Percentiles rank a stretch among this genome's conserved stretches.
Conservation (phyloP, 30 jellyfish, hydroid and myxozoan species). For the Nemopilema nomurai region DNA sequence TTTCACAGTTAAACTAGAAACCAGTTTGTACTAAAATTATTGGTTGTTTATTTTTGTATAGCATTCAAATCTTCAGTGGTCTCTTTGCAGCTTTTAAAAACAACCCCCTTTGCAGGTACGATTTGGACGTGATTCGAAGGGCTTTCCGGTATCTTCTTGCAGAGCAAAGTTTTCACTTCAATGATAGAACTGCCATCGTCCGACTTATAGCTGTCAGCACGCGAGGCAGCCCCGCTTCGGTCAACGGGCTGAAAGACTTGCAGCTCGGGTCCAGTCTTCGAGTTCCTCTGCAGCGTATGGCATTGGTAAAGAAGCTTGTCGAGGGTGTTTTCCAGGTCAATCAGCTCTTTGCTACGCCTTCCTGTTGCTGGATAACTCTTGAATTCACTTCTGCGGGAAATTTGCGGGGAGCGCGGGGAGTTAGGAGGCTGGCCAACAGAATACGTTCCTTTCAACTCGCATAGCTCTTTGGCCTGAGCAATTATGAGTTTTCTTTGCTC, state of each 20-base stretch:
- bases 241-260: constrained; percentile 66
- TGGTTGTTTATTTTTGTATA: constrained; percentile 15
- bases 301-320: constrained; percentile 86
- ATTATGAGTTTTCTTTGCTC: constrained; percentile 75
- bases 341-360: constrained; percentile 84
- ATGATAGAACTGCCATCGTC: constrained; percentile 42
- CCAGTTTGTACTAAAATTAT: too few relatives aligned
- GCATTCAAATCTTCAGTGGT: constrained; percentile 63
- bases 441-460: constrained; percentile 6
- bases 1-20: background rate
- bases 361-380: constrained; percentile 60
- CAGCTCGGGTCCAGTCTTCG: constrained; percentile 48
- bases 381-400: constrained; percentile 51
- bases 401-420: constrained; percentile 37
- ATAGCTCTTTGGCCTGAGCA: constrained; percentile 58
- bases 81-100: constrained; percentile 62
- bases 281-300: constrained; percentile 69
- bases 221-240: constrained; percentile 35
- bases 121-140: constrained; percentile 70
- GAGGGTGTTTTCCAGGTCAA: constrained; percentile 79
- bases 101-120: constrained; percentile 74
- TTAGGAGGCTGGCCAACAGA: constrained; percentile 3
- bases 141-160: constrained; percentile 57
- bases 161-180: constrained; percentile 63
- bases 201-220: constrained; percentile 41